Evolutionary conservation across 2,113 vertebrate species (phyloP), one percentile per base, ranked within the genome.

Genomic region (Pimephales promelas): DNA sequence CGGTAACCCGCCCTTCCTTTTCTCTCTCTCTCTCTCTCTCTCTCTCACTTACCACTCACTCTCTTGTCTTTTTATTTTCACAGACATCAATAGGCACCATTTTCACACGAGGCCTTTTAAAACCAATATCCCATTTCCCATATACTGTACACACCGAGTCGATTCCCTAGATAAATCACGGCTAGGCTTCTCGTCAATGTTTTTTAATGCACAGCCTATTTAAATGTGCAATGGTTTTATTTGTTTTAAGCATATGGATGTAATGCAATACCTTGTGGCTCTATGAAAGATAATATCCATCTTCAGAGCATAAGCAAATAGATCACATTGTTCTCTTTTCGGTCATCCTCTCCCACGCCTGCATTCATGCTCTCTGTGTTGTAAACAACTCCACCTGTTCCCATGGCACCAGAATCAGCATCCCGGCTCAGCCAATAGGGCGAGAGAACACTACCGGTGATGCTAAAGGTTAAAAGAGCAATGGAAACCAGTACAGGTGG

Each of bases 311-410:
- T 22, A 52, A 34, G 78, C 79, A 56, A 70, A 81, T 64, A 56
- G 47, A 28, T 54, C 47, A 66, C 31, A 40, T 43, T 20, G 45
- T 64, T 28, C 14, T 85, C 59, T 81, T 36, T 76, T 82, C 86
- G 90, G 86, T 91, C 81, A 90, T 81, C 81, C 64, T 84, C 83
- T 72, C 40, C 72, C 83, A 71, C 34, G 45, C 85, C 70, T 77
- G 66, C 72, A 62, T 81, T 80, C 56, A 26, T 40, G 83, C 28
- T 90, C 88, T 90, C 86, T 31, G 90, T 90, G 91, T 91, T 92
- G 93, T 94, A 94, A 94, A 94, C 94, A 94, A 92, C 91, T 91
- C 93, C 93, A 92, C 93, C 92, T 94, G 93, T 94, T 94, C 93
- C 93, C 93, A 94, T 93, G 92, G 93, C 85, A 94, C 90, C 92